Conservation (phyloP, 2,113 vertebrate species). For the Hyaena hyaena region DNA sequence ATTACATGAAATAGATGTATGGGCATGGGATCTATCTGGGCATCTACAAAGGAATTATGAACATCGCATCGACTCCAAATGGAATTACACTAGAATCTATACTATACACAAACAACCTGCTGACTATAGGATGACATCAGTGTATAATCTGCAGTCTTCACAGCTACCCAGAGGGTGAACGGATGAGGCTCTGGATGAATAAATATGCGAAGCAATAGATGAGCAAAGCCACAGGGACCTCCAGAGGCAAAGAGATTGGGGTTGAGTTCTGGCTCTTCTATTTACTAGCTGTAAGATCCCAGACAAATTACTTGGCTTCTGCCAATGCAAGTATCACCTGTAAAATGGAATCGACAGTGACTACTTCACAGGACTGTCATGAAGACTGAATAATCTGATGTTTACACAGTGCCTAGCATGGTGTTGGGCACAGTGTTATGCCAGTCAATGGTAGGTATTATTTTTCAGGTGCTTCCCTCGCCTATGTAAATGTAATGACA, state of each 20-base stretch:
- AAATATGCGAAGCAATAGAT: neutral
- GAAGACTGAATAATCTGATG: neutral
- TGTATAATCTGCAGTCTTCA: neutral
- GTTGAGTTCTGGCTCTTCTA: neutral
- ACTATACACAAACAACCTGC: neutral
- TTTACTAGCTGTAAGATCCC: neutral
- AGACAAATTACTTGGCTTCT: neutral
- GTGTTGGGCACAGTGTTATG: neutral
- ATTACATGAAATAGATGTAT: neutral
- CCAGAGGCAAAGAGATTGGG: neutral
- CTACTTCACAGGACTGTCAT: neutral
- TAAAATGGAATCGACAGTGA: neutral
- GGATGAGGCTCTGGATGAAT: neutral
- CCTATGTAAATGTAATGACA: neutral
- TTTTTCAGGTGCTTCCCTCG: neutral
- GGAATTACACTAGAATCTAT: neutral
- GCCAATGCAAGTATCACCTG: neutral
- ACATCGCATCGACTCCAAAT: neutral
- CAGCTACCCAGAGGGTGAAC: neutral
- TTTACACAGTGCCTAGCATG: neutral
- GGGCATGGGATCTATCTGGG: neutral
- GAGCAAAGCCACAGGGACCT: neutral
- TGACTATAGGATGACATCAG: neutral
- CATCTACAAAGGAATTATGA: neutral
- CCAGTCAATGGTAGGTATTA: neutral